A percentile compares a stretch with the other conserved stretches of the same genome.
Conservation (phyloP, 2,797 vertebrate genomes). For the Crocodylus rhombifer region DNA sequence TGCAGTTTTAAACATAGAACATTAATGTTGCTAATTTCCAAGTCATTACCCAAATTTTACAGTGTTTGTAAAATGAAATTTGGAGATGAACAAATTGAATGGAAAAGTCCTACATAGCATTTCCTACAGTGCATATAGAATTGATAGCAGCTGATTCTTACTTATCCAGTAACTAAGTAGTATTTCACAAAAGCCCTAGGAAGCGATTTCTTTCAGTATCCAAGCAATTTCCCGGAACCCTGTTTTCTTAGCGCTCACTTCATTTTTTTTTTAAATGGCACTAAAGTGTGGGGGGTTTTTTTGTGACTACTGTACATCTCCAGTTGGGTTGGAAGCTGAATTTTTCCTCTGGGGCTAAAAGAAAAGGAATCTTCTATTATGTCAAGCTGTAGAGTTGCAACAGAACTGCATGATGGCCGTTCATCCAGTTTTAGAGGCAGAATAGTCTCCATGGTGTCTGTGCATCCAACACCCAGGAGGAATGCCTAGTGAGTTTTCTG, state of each 20-base stretch:
- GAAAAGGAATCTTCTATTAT: not conserved
- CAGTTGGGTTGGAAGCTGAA: not conserved
- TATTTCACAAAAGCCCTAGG: constrained; percentile 20
- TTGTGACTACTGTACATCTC: not conserved
- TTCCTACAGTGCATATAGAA: not conserved
- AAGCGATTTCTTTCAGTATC: constrained; percentile 8
- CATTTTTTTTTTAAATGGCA: not conserved
- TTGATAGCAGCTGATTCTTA: constrained; percentile 8
- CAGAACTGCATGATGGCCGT: not conserved
- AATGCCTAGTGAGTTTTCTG: not conserved
- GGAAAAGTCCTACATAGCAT: not conserved
- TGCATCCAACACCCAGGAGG: not conserved
- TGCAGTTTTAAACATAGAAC: not conserved
- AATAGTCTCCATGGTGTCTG: not conserved
- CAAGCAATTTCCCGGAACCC: not conserved
- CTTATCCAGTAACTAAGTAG: not conserved
- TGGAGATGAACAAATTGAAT: not conserved
- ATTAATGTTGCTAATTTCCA: not conserved
- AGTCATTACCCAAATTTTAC: not conserved
- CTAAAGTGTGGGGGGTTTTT: not conserved
- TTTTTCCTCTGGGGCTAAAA: not conserved
- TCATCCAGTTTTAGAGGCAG: not conserved
- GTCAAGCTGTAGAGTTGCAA: not conserved
- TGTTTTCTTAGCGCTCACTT: not conserved
- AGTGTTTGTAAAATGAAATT: not conserved